Base-by-base conservation (phyloP, 2,888 invertebrate genomes). In the Ichneumon xanthorius region DNA sequence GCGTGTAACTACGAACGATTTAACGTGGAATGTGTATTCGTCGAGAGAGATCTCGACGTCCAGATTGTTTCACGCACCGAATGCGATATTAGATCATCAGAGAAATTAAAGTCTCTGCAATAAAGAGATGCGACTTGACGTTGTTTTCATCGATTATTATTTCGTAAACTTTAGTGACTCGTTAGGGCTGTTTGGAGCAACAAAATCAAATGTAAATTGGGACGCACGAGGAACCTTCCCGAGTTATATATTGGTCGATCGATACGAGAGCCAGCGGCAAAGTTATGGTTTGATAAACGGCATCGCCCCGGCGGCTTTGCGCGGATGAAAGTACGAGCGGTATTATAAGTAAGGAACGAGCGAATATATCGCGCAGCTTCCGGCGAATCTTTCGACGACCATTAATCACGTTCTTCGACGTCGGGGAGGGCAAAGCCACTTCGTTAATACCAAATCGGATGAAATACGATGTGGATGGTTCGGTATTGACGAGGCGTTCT, bases 171-270 rank as follows among this genome's bases (percentile, higher is more conserved):
- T 45, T 11, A 11, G 11, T 5, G 58, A 58, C 58, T 9, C 22
- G 33, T 4, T 11, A 4, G 16, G 14, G 48, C n/a, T 45, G 58
- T 19, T 73, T 37, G 73, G 5, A 61, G 26, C 30, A 19, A 30
- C 19, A 45, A 75, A 14, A 37, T 22, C 73, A 48, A 63, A 61
- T 33, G 61, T 73, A 26, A 63, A 30, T 75, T 75, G 14, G 33
- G 75, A 9, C 45, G 73, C 26, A 61, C 40, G 58, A 26, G 58
- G 22, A 30, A 26, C 30, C 65, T 33, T 80, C 37, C 70, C 6
- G 37, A n/a, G 61, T 80, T 14, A 50, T n/a, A 88, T 89, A 67
- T 79, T 45, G 88, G 87, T 87, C 87, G 82, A 82, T 88, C 88
- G 58, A 89, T 88, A 84, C 14, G 67, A 72, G 16, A 76, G 70